Conservation (phyloP, 2,888 invertebrate species). For the Synanthedon vespiformis region DNA sequence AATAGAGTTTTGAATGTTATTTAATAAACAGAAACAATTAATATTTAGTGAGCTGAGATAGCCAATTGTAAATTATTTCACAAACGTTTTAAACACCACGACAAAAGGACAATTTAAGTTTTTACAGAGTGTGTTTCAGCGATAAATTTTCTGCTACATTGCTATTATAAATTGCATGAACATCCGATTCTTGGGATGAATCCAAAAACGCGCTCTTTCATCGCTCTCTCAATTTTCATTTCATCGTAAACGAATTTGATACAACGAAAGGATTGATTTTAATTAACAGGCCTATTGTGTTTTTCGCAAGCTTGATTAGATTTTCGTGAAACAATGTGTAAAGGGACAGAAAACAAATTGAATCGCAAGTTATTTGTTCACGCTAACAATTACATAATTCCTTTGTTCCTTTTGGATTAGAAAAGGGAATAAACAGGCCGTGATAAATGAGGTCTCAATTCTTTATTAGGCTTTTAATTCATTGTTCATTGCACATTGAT, state of each 20-base stretch:
- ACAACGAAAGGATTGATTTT: conserved; percentile 52
- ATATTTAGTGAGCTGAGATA: too few species aligned
- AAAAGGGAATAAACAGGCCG: neutral
- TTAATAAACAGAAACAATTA: too few species aligned
- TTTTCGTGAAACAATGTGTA: conserved; percentile 55
- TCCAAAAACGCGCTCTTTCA: neutral
- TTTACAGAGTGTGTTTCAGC: neutral
- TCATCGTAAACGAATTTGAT: conserved; percentile 18
- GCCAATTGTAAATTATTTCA: too few species aligned
- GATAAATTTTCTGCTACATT: neutral
- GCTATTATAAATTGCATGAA: neutral
- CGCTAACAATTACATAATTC: conserved; percentile 27
- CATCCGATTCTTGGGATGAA: neutral
- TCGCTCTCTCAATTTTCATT: conserved; percentile 7
- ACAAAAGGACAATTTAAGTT: too few species aligned
- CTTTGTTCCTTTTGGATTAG: conserved; percentile 17
- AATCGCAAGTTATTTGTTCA: conserved; percentile 41
- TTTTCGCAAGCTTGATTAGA: conserved; percentile 52
- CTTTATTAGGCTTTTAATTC: too few species aligned
- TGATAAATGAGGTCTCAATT: too few species aligned
- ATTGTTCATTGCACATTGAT: too few species aligned
- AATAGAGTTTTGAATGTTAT: too few species aligned
- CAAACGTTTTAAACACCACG: too few species aligned
- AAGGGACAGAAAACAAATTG: conserved; percentile 54
- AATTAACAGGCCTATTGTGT: conserved; percentile 60